These are phyloP conservation scores for Artemia sp. DNA, from an alignment of 2,888 invertebrate species.

Conservation along the genomic window DNA sequence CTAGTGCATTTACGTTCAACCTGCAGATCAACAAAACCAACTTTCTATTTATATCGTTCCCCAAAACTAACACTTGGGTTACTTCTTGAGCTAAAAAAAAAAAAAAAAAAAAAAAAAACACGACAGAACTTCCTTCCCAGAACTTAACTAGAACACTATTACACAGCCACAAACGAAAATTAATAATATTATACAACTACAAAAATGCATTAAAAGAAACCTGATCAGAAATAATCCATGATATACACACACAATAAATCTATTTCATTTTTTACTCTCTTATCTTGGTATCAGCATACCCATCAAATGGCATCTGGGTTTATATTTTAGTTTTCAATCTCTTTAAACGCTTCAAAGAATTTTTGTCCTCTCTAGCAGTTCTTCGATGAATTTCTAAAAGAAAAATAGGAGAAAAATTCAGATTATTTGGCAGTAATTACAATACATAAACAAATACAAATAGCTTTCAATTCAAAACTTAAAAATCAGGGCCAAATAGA, in stretches of 20 bases:
- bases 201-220: constrained; percentile 9
- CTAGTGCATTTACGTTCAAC: no score
- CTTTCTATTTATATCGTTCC: no score
- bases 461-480: no score
- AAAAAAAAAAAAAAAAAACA: not conserved
- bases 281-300: no score
- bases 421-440: no score
- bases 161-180: constrained; percentile 11
- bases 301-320: not conserved
- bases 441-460: no score
- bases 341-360: constrained; percentile 46
- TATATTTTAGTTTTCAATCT: not conserved
- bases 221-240: not conserved
- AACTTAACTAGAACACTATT: not conserved
- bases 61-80: no score
- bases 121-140: not conserved
- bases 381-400: constrained; percentile 74
- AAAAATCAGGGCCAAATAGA: no score
- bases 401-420: constrained; percentile 27
- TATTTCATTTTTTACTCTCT: no score
- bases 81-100: no score
- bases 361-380: constrained; percentile 71
- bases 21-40: no score
- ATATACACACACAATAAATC: no score
- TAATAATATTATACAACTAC: constrained; percentile 1